Evolutionary conservation across 1,140 invertebrate genomes (phyloP).

Genomic region (Saccostrea glomerata): DNA sequence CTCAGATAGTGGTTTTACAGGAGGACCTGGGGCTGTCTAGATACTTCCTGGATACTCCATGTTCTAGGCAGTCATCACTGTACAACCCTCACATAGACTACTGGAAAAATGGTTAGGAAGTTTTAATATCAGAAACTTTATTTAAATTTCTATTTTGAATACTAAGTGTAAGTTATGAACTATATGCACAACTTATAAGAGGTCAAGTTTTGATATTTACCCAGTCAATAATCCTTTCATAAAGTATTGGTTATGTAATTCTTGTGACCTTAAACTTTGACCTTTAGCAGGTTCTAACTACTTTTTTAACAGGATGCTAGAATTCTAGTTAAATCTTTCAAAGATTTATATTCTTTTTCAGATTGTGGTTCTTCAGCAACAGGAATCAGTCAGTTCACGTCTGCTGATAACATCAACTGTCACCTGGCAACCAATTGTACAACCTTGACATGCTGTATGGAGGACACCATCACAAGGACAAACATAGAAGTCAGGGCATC

Average conservation of each 20-base stretch:
- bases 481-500: not conserved
- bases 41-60: constrained; percentile 1
- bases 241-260: too few species aligned
- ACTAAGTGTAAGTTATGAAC: too few species aligned
- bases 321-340: too few species aligned
- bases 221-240: too few species aligned
- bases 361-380: constrained; percentile 3
- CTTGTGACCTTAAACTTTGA: too few species aligned
- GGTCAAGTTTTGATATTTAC: too few species aligned
- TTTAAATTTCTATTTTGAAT: too few species aligned
- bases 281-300: too few species aligned
- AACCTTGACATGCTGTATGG: constrained; percentile 53
- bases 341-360: not conserved
- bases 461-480: not conserved
- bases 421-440: constrained; percentile 42
- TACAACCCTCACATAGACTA: constrained; percentile 26
- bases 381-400: not conserved
- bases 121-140: not conserved
- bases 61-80: not conserved
- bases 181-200: too few species aligned
- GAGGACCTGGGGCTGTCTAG: constrained; percentile 25
- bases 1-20: constrained; percentile 1
- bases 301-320: too few species aligned
- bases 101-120: constrained; percentile 13
- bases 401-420: constrained; percentile 38